Conservation (phyloP, 2,888 invertebrate genomes). For the Chrysolina haemoptera region DNA sequence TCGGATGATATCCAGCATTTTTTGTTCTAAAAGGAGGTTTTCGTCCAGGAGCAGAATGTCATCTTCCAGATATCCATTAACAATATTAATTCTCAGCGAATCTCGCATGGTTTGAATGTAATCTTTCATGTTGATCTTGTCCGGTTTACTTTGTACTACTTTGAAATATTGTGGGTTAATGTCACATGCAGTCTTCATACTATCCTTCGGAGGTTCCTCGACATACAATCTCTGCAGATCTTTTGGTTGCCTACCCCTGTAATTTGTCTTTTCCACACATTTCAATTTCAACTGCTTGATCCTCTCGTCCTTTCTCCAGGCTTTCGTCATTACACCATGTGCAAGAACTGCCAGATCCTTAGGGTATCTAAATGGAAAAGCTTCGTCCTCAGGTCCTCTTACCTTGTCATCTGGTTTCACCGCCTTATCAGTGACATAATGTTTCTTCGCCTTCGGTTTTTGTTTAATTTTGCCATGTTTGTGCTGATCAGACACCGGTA, state of each 20-base stretch:
- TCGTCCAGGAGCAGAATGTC: slow-evolving; percentile 71
- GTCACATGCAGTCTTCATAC: slow-evolving; percentile 75
- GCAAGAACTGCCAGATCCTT: slow-evolving; percentile 68
- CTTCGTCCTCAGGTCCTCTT: not conserved
- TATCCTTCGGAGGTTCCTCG: slow-evolving; percentile 69
- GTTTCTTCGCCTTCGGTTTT: not conserved
- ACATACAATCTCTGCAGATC: slow-evolving; percentile 75
- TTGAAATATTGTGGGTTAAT: slow-evolving; percentile 78
- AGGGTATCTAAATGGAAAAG: slow-evolving; percentile 64
- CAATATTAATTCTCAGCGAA: slow-evolving; percentile 68
- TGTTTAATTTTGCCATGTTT: not conserved
- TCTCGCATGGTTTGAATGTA: slow-evolving; percentile 71
- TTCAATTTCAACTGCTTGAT: slow-evolving; percentile 61
- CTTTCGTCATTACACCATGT: slow-evolving; percentile 67
- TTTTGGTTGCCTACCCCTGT: slow-evolving; percentile 63
- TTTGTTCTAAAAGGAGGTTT: slow-evolving; percentile 72
- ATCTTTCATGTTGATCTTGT: slow-evolving; percentile 73
- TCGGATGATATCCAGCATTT: slow-evolving; percentile 70
- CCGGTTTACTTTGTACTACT: slow-evolving; percentile 73
- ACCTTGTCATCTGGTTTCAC: not conserved
- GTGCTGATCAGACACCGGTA: not conserved
- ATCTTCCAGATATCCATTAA: slow-evolving; percentile 65
- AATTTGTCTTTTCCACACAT: slow-evolving; percentile 63
- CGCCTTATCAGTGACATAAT: not conserved
- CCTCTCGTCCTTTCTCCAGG: slow-evolving; percentile 62